Conservation (phyloP, 2,113 vertebrate genomes). For the Acinonyx jubatus region DNA sequence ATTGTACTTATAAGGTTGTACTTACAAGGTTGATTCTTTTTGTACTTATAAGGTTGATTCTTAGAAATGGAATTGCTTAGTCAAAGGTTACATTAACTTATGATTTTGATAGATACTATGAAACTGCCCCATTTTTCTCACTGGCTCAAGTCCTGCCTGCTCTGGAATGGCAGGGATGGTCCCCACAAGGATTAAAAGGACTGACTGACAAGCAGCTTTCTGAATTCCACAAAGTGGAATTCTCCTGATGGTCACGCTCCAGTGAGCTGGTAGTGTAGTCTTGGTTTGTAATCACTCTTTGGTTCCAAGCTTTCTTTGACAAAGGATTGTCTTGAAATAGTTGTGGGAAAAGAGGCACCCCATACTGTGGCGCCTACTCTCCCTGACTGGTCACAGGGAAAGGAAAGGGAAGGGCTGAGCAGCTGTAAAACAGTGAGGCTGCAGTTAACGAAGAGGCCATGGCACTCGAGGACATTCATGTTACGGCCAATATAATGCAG, state of each 20-base stretch:
- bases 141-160: neutral
- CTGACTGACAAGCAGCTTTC: no score
- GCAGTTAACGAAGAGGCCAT: neutral
- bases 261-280: neutral
- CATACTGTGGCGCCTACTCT: neutral
- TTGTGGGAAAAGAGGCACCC: neutral
- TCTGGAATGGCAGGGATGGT: neutral
- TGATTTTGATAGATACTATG: neutral
- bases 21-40: neutral
- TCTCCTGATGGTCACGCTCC: neutral
- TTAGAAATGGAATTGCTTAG: neutral
- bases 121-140: neutral
- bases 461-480: neutral
- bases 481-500: accelerated
- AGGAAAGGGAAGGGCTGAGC: neutral
- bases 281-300: neutral
- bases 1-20: neutral
- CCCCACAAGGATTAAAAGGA: neutral
- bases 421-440: accelerated
- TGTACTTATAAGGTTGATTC: neutral
- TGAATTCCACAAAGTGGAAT: neutral
- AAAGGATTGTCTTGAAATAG: neutral
- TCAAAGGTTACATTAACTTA: neutral
- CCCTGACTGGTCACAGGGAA: neutral
- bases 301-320: neutral